These are phyloP conservation scores for Euschistus heros DNA, from an alignment of 1,140 invertebrate species.

Conservation along the genomic window DNA sequence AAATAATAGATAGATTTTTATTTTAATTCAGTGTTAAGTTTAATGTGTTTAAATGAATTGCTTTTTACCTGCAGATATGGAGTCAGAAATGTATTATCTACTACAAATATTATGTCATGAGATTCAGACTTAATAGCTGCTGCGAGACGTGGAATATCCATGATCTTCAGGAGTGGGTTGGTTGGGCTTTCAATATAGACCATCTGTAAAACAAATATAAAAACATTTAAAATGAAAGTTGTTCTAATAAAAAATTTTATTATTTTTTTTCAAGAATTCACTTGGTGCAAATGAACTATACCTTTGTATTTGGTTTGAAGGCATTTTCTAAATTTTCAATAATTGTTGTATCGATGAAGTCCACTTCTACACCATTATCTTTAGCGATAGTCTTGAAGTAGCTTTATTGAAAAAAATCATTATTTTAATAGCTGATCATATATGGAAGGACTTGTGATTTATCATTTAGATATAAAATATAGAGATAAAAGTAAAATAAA, in stretches of 20 bases:
- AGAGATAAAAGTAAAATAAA: no score
- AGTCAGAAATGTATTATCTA: conserved; percentile 96
- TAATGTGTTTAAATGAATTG: no score
- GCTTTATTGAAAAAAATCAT: conserved; percentile 13
- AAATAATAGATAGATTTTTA: no score
- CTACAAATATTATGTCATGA: conserved; percentile 69
- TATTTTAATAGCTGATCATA: no score
- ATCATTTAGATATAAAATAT: no score
- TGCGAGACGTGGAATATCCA: conserved; percentile 71
- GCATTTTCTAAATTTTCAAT: conserved; percentile 52
- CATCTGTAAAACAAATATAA: conserved; percentile 51
- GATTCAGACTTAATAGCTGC: conserved; percentile 46
- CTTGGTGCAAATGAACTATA: conserved; percentile 34
- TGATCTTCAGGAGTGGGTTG: conserved; percentile 89
- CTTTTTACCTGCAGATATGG: conserved; percentile 73
- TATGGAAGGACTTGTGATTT: no score
- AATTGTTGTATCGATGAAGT: conserved; percentile 72
- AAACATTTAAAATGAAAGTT: conserved; percentile 17
- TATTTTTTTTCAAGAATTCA: no score
- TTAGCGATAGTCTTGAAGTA: conserved; percentile 46
- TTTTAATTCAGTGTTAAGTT: background rate
- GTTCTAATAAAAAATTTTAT: no score
- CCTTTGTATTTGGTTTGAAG: conserved; percentile 77
- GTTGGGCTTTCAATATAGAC: conserved; percentile 96
- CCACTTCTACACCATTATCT: conserved; percentile 56